Conservation (phyloP, 2,113 vertebrate genomes). For the Zapornia atra region DNA sequence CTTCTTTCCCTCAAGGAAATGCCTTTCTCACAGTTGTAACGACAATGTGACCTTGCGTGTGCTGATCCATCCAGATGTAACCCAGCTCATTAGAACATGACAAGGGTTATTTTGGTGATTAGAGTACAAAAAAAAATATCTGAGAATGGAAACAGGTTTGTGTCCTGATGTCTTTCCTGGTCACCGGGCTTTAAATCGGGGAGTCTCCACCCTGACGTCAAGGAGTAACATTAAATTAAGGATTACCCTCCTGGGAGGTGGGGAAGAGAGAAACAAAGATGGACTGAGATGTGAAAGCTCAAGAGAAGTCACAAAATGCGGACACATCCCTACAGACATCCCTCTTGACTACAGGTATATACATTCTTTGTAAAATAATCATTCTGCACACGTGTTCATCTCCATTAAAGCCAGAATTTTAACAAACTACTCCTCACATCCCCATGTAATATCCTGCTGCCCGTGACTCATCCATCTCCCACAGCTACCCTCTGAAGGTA, state of each 20-base stretch:
- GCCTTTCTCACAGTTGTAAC: not conserved
- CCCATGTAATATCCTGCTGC: not conserved
- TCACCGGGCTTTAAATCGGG: not conserved
- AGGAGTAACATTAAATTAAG: not conserved
- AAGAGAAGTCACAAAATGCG: not conserved
- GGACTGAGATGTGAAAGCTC: not conserved
- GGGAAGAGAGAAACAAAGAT: not conserved
- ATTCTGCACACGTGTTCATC: not conserved
- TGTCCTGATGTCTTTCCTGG: not conserved
- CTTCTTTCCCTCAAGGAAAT: not conserved
- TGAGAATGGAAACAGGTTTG: not conserved
- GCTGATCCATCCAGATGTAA: not conserved
- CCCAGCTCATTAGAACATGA: not conserved
- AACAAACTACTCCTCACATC: not conserved
- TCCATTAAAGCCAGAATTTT: not conserved
- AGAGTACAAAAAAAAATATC: not conserved
- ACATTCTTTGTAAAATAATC: not conserved
- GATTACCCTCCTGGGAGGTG: not conserved
- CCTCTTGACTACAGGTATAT: too few species aligned
- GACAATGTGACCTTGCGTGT: accelerated
- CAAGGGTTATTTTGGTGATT: not conserved
- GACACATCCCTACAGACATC: not conserved
- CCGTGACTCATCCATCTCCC: not conserved
- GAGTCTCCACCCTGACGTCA: not conserved
- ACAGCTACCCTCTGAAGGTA: not conserved